Conservation (phyloP, 2,113 vertebrate genomes). For the Hippocampus barbouri region DNA sequence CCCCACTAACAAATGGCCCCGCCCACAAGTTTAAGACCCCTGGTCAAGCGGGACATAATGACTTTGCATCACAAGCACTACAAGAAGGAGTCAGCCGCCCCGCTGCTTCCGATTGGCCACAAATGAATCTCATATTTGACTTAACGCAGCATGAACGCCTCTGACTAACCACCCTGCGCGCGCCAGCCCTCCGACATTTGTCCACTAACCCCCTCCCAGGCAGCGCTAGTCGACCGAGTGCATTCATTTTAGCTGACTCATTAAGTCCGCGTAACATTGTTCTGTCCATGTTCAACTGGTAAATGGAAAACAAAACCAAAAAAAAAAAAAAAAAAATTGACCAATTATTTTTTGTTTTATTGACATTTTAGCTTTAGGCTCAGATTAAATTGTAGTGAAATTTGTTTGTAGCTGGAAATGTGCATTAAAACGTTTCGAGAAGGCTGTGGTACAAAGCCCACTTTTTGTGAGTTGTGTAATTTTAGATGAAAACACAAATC, state of each 20-base stretch:
- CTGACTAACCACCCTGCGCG: conserved; percentile 55
- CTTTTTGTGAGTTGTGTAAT: no score
- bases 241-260: background rate
- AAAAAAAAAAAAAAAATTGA: background rate
- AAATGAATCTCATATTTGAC: conserved; percentile 61
- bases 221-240: background rate
- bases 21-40: background rate
- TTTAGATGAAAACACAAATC: background rate
- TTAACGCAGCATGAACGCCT: conserved; percentile 61
- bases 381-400: no score
- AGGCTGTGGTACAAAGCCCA: no score
- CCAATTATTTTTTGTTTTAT: no score
- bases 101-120: conserved; percentile 49
- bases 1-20: background rate
- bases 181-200: conserved; percentile 45
- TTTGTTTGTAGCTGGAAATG: no score
- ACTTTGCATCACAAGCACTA: conserved; percentile 19
- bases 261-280: background rate
- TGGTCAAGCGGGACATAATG: background rate
- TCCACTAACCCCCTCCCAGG: conserved; percentile 22
- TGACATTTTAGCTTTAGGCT: no score
- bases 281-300: background rate
- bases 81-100: conserved; percentile 35
- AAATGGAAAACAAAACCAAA: background rate
- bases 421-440: no score